Base-by-base conservation (phyloP, 2,888 invertebrate genomes). In the Endotricha flammealis region DNA sequence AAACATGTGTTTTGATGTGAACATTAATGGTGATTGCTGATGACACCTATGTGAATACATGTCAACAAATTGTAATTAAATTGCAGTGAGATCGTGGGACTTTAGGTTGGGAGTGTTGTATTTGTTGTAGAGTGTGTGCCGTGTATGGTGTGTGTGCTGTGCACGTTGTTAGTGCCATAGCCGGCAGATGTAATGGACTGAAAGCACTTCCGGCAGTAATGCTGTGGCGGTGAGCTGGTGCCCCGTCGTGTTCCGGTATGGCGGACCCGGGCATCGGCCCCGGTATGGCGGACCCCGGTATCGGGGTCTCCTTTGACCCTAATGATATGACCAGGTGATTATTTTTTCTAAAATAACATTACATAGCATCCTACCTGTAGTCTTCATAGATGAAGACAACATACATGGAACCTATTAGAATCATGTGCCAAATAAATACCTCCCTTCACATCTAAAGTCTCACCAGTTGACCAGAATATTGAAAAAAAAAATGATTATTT, bases 271-370 rank as follows among this genome's bases (percentile, higher is more conserved):
- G 57, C 52, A 56, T 59, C 47, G 57, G 53, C 55, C 41, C 41
- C 65, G 66, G 65, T 49, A 86, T 86, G 85, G 81, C 85, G 61
- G 83, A 78, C 61, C 73, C 83, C 48, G 72, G 75, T 42, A 91
- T 91, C 85, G 91, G 91, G 70, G 89, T 89, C 63, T 87, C 90
- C 38, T 92, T 92, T 72, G 92, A 92, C 78, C 90, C 90, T 52
- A 89, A 89, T 81, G 91, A 91, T 64, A 90, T 88, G 82, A 88
- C 88, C 74, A 91, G 91, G 91, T 80, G 39, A 23, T 14, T 9
- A 17, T 4, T 10, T 32, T 12, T 16, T 12, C 3, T 10, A 11
- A 12, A 16, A 10, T 9, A 12, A 27, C n/a, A n/a, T n/a, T n/a
- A n/a, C n/a, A n/a, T n/a, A n/a, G n/a, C n/a, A n/a, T n/a, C n/a